Base-by-base conservation (phyloP, 2,113 vertebrate species). In the Lontra canadensis region DNA sequence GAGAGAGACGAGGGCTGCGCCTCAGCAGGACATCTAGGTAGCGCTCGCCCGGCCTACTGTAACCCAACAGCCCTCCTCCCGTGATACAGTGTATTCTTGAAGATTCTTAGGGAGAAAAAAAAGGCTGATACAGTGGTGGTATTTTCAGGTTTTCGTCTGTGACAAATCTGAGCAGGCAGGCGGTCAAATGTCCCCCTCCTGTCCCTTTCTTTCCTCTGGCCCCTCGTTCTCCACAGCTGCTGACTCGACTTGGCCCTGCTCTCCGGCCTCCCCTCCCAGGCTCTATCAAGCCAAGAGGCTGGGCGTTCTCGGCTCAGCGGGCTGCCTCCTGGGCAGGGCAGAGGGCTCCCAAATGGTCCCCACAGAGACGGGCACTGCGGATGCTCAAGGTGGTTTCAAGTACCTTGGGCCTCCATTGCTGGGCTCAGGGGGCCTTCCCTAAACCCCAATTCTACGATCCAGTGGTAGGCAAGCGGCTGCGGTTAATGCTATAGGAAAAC, bases 1-100 rank as follows among this genome's bases (percentile, higher is more conserved):
- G 83, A 97, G 82, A 90, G 89, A 78, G 85, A 95, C 81, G 79
- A 83, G 74, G 93, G 76, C 47, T 67, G 71, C 25, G 36, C n/a
- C 76, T 95, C 71, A 5, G n/a, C 52, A 9, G 15, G 94, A 61
- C 71, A 29, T 21, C 12, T 0, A 82, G 84, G 84, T 11, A 42
- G 88, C 47, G 73, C 47, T 86, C 5, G 44, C 23, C 42, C 78
- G 52, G 86, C 79, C 91, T 71, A 4, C 15, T 29, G 9, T 4
- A 36, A 78, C 20, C 52, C 18, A 39, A 81, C 0, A 36, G 23
- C 55, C 49, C 84, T 76, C 55, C 23, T 52, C 87, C 88, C 34
- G 12, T 20, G 15, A 25, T 7, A 21, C 4, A 6, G 11, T 6
- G 7, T 29, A 29, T 42, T 42, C 26, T 23, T 34, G n/a, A 57